Base-by-base conservation (phyloP, 2,797 vertebrate genomes). In the Tauraco hartlaubi region DNA sequence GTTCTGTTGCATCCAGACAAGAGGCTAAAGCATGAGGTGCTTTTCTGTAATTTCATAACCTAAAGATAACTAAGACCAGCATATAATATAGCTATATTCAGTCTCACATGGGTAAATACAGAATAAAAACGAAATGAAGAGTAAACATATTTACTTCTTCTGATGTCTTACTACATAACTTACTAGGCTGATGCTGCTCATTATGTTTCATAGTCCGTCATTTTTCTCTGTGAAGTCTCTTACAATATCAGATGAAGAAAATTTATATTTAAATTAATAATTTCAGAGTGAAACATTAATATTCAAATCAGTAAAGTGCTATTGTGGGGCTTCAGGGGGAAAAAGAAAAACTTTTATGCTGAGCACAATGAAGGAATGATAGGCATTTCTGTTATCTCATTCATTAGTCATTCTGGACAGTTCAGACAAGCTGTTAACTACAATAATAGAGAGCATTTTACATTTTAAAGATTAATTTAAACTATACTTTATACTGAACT, bases 321-420 rank as follows among this genome's bases (percentile, higher is more conserved):
- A 85, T 88, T 95, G 88, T 91, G 48, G 44, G 66, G 15, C 33
- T 90, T 74, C 55, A 48, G 67, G 49, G 20, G 46, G 18, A 9
- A 67, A 68, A 92, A 79, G 35, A 81, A 46, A 19, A 0, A 8
- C 52, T 67, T 95, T 88, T 86, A 64, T 92, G 29, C 33, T 77
- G 26, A 91, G 37, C n/a, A 93, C 76, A 97, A 95, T 95, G 91
- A 90, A 93, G 63, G 74, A 88, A 20, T 96, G 90, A 97, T 82
- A 95, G 94, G 66, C 74, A 94, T 91, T 76, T 95, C 68, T 92
- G 68, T 95, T 96, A 97, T 96, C 94, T 95, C 59, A 66, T 95
- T 97, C 80, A 93, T 90, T 91, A 96, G 93, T 92, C 91, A 96
- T 95, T 96, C 76, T 95, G 90, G 90, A 94, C 90, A 96, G 93